These are phyloP conservation scores for Glossosoma conforme DNA, from an alignment of 1,140 invertebrate genomes.

Conservation along the genomic window DNA sequence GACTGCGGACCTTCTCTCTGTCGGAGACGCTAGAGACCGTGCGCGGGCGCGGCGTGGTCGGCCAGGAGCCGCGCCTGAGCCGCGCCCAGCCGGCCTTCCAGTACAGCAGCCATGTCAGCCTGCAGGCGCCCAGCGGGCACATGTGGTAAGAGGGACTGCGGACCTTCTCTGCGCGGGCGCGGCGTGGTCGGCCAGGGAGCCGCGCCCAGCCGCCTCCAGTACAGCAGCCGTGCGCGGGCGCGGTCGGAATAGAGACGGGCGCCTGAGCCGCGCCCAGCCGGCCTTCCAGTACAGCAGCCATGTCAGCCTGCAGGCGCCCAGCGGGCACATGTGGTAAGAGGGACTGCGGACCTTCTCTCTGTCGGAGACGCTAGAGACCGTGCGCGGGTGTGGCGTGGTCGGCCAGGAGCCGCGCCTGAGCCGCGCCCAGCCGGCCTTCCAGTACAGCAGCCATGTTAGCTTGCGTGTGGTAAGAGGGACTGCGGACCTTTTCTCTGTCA, in stretches of 20 bases:
- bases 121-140: conserved; percentile 93
- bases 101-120: conserved; percentile 92
- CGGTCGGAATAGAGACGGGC: conserved; percentile 92
- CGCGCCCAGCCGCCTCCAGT: too few relatives aligned
- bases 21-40: conserved; percentile 94
- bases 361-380: conserved; percentile 91
- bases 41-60: conserved; percentile 87
- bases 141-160: conserved; percentile 98
- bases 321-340: conserved; percentile 96
- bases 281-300: conserved; percentile 98
- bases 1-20: conserved; percentile 92
- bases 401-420: conserved; percentile 92
- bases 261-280: conserved; percentile 78
- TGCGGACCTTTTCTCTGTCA: conserved; percentile 91
- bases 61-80: conserved; percentile 89
- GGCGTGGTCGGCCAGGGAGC: too few relatives aligned
- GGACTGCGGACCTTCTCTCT: conserved; percentile 94
- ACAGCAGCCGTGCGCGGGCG: too few relatives aligned
- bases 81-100: conserved; percentile 89
- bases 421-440: conserved; percentile 84
- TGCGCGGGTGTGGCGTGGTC: conserved; percentile 87
- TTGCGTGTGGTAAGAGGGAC: conserved; percentile 93
- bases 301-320: conserved; percentile 93
- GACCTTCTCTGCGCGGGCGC: too few relatives aligned
- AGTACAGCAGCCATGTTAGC: conserved; percentile 94